Conservation (phyloP, 2,797 vertebrate genomes). For the Bryconaethiops microstoma region DNA sequence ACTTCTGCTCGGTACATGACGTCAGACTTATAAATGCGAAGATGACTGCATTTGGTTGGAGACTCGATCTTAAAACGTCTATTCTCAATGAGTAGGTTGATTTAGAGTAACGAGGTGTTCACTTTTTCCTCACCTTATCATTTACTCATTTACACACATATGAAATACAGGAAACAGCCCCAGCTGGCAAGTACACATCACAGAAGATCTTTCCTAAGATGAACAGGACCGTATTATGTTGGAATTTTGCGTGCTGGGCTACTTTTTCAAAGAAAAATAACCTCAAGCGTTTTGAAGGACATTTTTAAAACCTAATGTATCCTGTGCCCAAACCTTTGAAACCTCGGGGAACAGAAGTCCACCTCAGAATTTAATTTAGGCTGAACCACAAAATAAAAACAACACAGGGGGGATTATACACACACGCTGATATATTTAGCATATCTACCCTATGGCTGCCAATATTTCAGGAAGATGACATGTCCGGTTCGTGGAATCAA, state of each 20-base stretch:
- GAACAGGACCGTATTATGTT: slow-evolving; percentile 38
- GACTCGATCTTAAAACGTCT: slow-evolving; percentile 36
- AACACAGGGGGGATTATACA: slow-evolving; percentile 49
- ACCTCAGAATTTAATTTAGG: slow-evolving; percentile 58
- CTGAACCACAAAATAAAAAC: slow-evolving; percentile 56
- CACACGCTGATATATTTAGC: slow-evolving; percentile 53
- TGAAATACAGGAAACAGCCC: slow-evolving; percentile 26
- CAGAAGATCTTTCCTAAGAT: slow-evolving; percentile 1
- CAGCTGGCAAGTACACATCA: slow-evolving; percentile 20
- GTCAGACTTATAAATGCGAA: slow-evolving; percentile 80
- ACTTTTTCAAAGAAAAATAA: slow-evolving; percentile 53
- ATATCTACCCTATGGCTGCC: slow-evolving; percentile 48
- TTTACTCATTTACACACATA: slow-evolving; percentile 40
- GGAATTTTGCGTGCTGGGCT: slow-evolving; percentile 40
- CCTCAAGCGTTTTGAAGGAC: slow-evolving; percentile 30
- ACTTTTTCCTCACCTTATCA: slow-evolving; percentile 30
- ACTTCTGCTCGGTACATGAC: slow-evolving; percentile 73
- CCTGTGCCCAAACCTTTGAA: slow-evolving; percentile 47
- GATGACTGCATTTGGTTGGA: slow-evolving; percentile 71
- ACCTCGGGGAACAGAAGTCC: slow-evolving; percentile 45
- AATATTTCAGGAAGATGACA: slow-evolving; percentile 55
- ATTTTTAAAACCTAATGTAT: slow-evolving; percentile 49
- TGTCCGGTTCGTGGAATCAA: slow-evolving; percentile 48
- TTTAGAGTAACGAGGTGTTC: slow-evolving; percentile 23
- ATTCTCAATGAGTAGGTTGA: slow-evolving; percentile 41